These are phyloP conservation scores for Noctua fimbriata DNA, from an alignment of 2,888 invertebrate species.

Conservation along the genomic window DNA sequence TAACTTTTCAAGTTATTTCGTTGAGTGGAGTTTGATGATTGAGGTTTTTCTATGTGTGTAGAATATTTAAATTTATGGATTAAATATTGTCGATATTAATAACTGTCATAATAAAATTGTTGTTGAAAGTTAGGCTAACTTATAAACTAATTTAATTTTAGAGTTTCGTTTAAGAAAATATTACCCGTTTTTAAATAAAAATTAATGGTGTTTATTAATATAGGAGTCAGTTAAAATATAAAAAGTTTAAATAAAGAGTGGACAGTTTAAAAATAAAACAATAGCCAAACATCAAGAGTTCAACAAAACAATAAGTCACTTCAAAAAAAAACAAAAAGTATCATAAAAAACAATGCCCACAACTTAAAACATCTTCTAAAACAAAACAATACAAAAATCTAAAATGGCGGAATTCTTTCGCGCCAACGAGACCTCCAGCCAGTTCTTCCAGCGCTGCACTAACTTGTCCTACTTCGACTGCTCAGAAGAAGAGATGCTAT, in stretches of 20 bases:
- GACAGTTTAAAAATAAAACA: not conserved
- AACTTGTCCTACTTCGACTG: constrained; percentile 89
- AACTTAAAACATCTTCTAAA: not conserved
- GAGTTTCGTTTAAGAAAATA: not conserved
- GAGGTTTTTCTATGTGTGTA: not conserved
- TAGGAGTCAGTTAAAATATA: not conserved
- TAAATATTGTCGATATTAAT: not conserved
- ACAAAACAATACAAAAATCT: not conserved
- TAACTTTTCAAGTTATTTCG: constrained; percentile 51
- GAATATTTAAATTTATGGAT: not conserved
- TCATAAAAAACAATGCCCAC: constrained; percentile 7
- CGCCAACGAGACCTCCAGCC: constrained; percentile 75
- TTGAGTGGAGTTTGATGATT: not conserved
- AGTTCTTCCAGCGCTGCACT: constrained; percentile 83
- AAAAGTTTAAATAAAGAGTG: not conserved
- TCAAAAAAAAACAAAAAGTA: not conserved
- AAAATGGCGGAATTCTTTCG: constrained; percentile 75
- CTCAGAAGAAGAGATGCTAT: constrained; percentile 91
- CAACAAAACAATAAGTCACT: not conserved
- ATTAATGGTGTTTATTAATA: not conserved
- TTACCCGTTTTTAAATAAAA: too few relatives aligned
- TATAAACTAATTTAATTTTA: not conserved
- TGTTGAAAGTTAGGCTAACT: not conserved
- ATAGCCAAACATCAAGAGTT: not conserved
- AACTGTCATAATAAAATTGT: not conserved